Evolutionary conservation across 2,888 invertebrate species (phyloP).

Genomic region (Eristalis tenax): DNA sequence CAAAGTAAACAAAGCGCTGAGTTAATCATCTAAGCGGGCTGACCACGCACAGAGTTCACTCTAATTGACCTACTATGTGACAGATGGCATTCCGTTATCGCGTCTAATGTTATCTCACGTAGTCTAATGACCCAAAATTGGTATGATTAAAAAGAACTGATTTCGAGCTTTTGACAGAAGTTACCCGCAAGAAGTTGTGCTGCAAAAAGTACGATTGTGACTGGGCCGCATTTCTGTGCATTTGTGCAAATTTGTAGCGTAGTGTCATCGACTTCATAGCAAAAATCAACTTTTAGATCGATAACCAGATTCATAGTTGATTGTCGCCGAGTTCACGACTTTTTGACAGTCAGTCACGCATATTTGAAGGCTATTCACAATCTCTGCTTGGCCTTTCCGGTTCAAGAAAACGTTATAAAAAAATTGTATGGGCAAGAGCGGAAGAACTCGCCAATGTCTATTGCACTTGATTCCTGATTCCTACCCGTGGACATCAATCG

Average conservation of each 20-base stretch:
- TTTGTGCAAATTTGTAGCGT: no score
- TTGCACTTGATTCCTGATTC: no score
- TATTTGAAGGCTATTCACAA: neutral
- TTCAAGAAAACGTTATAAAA: no score
- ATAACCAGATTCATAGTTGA: no score
- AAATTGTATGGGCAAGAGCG: no score
- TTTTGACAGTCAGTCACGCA: neutral
- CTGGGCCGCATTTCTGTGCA: no score
- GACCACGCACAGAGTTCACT: neutral
- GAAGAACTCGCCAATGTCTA: no score
- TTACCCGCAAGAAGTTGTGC: neutral
- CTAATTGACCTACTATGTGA: neutral
- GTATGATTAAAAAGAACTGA: neutral
- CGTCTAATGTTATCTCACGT: neutral
- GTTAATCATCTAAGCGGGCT: neutral
- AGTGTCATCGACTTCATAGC: no score
- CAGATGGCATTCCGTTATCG: neutral
- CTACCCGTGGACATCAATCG: neutral
- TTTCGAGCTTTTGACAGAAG: neutral
- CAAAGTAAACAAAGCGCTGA: neutral
- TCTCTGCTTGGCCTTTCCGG: neutral
- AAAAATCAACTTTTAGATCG: no score
- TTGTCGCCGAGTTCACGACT: no score
- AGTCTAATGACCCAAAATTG: neutral
- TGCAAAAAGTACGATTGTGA: neutral